phyloP scores from a whole-genome alignment of 2,797 vertebrate species.

The Huso huso region DNA sequence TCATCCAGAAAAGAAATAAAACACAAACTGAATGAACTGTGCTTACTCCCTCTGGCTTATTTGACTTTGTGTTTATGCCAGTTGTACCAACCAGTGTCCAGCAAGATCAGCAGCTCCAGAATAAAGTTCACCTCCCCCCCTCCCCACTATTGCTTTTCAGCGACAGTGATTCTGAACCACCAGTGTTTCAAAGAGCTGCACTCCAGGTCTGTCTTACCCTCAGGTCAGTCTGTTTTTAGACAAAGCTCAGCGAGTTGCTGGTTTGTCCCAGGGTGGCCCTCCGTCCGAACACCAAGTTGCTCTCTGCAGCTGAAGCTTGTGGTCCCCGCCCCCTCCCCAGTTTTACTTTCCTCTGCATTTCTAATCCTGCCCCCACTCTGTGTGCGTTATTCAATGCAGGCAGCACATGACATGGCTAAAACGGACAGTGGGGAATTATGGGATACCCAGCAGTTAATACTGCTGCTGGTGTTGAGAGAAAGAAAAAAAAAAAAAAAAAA shows the following conservation, averaged over 20 bases:
- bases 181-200: no score
- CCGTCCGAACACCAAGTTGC: not conserved
- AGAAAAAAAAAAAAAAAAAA: not conserved
- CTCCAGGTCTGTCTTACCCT: no score
- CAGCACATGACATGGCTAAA: slow-evolving; percentile 62
- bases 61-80: no score
- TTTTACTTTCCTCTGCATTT: slow-evolving; percentile 20
- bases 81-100: no score
- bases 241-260: not conserved
- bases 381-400: slow-evolving; percentile 14
- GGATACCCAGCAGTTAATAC: slow-evolving; percentile 48
- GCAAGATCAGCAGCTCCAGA: no score
- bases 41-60: no score
- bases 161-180: no score
- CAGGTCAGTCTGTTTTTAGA: no score
- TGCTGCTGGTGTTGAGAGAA: slow-evolving; percentile 20
- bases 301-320: not conserved
- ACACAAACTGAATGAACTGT: no score
- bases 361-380: slow-evolving; percentile 48
- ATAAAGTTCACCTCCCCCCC: no score
- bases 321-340: not conserved
- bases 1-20: no score
- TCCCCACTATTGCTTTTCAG: no score
- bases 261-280: not conserved
- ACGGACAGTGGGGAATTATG: slow-evolving; percentile 40